A percentile compares a stretch with the other conserved stretches of the same genome.
Conservation (phyloP, 2,113 vertebrate genomes). For the Bos javanicus region DNA sequence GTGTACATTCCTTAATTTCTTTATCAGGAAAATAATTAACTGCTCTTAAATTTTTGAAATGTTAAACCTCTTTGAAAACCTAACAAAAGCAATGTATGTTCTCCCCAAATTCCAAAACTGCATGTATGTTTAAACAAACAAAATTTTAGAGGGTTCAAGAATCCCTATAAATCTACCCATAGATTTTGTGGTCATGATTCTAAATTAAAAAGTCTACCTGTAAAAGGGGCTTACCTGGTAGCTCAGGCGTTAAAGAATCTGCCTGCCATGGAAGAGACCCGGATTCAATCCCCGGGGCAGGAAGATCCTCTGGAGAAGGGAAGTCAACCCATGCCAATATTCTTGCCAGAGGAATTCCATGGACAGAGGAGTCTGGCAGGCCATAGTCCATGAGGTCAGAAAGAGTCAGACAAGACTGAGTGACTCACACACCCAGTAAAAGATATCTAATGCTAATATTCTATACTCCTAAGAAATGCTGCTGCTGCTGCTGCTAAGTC, state of each 20-base stretch:
- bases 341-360: not conserved
- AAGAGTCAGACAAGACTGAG: too few relatives aligned
- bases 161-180: not conserved
- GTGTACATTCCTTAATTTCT: not conserved
- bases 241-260: not conserved
- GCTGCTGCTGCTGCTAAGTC: too few relatives aligned
- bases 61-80: not conserved
- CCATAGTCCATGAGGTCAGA: not conserved
- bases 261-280: not conserved
- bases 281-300: too few relatives aligned
- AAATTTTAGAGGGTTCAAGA: not conserved
- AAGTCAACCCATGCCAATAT: not conserved
- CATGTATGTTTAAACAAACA: not conserved
- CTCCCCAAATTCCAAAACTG: not conserved
- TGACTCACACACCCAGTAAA: not conserved
- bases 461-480: not conserved
- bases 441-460: not conserved
- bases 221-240: not conserved
- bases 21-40: not conserved
- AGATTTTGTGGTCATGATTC: not conserved
- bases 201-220: not conserved
- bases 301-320: not conserved
- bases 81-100: not conserved
- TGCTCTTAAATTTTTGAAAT: not conserved
- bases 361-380: not conserved